These are phyloP conservation scores for Drosophila buzzatii DNA, from an alignment of 2,888 invertebrate genomes.

Conservation along the genomic window DNA sequence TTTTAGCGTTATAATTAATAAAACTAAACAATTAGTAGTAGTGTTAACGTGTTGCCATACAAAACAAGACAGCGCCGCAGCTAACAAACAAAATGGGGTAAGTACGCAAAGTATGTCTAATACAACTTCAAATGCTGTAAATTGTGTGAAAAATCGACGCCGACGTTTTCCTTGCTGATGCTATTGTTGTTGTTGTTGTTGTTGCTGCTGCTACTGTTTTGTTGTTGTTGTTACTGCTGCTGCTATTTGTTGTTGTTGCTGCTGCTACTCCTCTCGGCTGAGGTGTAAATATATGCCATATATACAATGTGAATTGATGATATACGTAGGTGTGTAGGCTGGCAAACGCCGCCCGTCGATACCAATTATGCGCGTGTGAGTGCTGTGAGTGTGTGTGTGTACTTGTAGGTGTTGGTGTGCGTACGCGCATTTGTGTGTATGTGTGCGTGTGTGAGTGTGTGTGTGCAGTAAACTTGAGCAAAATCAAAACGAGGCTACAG, in stretches of 20 bases:
- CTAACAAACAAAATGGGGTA: conserved; percentile 66
- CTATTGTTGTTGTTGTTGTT: conserved; percentile 18
- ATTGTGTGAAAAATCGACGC: conserved; percentile 77
- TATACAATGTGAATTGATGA: conserved; percentile 59
- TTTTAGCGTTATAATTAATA: conserved; percentile 62
- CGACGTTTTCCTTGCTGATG: conserved; percentile 53
- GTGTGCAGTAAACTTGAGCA: conserved; percentile 67
- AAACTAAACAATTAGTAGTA: conserved; percentile 59
- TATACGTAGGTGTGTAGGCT: conserved; percentile 30
- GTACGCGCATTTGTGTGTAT: conserved; percentile 19
- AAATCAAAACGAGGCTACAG: conserved; percentile 73
- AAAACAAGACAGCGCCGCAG: conserved; percentile 47
- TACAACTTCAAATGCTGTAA: conserved; percentile 29
- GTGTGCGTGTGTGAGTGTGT: conserved; percentile 29
- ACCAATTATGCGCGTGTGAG: conserved; percentile 26
- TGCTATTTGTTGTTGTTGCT: conserved; percentile 24
- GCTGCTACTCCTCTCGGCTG: conserved; percentile 35
- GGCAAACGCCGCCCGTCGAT: conserved; percentile 31
- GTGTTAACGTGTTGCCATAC: conserved; percentile 48
- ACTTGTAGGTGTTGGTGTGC: conserved; percentile 12
- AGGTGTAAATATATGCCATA: conserved; percentile 56
- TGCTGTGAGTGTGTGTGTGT: conserved; percentile 32
- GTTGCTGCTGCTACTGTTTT: conserved; percentile 17
- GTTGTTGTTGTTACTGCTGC: conserved; percentile 13
- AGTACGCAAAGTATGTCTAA: conserved; percentile 34